Conservation (phyloP, 2,888 invertebrate genomes). For the Thumatha senex region DNA sequence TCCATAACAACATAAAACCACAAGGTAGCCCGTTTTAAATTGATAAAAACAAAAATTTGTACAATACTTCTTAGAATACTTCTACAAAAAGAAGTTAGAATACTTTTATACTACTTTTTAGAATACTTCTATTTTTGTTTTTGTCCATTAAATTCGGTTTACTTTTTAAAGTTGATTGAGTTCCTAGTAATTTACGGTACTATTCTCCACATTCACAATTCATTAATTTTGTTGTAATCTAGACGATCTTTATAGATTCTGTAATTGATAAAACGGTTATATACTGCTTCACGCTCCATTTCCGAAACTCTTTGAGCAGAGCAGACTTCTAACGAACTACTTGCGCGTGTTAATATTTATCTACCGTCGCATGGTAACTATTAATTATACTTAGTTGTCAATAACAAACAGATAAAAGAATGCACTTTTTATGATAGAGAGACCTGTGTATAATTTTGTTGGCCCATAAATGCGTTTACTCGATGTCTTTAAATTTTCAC, state of each 20-base stretch:
- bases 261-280: conserved; percentile 2
- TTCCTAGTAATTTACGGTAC: neutral
- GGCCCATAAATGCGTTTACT: too few species aligned
- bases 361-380: neutral
- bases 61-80: too few species aligned
- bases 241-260: neutral
- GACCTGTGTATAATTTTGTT: too few species aligned
- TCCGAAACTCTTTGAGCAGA: neutral
- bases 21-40: neutral
- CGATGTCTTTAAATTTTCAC: too few species aligned
- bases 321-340: neutral
- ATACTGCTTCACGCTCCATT: conserved; percentile 6
- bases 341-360: neutral
- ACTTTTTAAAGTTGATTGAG: neutral
- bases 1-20: too few species aligned
- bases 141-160: neutral
- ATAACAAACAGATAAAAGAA: too few species aligned
- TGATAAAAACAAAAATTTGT: too few species aligned
- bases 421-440: too few species aligned
- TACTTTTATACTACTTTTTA: too few species aligned
- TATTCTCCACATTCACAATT: neutral
- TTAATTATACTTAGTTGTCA: neutral
- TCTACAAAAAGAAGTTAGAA: too few species aligned
- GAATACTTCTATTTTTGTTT: neutral
- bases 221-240: neutral